Evolutionary conservation across 2,797 vertebrate species (phyloP), one percentile per base, ranked within the genome.

Genomic region (Sebastes taczanowskii): DNA sequence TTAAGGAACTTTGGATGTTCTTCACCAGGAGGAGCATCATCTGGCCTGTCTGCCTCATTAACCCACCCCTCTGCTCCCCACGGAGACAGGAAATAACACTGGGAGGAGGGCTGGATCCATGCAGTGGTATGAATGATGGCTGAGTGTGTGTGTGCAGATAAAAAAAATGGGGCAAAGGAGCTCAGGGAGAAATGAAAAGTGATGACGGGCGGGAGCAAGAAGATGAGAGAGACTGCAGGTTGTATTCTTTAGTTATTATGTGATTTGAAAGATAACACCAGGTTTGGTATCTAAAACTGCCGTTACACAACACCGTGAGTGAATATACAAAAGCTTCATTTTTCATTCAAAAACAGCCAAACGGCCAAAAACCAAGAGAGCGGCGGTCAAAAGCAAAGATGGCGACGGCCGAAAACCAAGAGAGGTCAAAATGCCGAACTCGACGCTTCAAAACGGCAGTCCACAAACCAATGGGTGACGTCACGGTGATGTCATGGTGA

Each of bases 21-120:
- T 86, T 90, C 83, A 89, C 69, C 77, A 82, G 85, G 84, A 91
- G 81, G 80, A 91, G 84, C 90, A 94, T 95, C 94, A 92, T 94
- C 89, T 92, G 92, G 86, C 83, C 83, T 52, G 67, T 89, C 74
- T 88, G 91, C 90, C 86, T 94, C 93, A 94, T 95, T 94, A 94
- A 89, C 55, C 88, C 81, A 72, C 80, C 72, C 23, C 23, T 84
- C 69, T 66, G 78, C 74, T 84, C 90, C 92, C 88, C 79, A 77
- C 13, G 34, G 89, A 90, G 91, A 78, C 87, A 66, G 86, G 91
- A 90, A 92, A 87, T 86, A 91, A 82, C 78, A 82, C 71, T 23
- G 22, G 83, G 80, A 84, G 83, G 84, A 86, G 86, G 71, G 49
- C 74, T 71, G 75, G 81, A 83, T 80, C 74, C 86, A 82, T 60